Evolutionary conservation across 1,140 invertebrate genomes (phyloP).

Genomic region (Cyphomyrmex costatus): DNA sequence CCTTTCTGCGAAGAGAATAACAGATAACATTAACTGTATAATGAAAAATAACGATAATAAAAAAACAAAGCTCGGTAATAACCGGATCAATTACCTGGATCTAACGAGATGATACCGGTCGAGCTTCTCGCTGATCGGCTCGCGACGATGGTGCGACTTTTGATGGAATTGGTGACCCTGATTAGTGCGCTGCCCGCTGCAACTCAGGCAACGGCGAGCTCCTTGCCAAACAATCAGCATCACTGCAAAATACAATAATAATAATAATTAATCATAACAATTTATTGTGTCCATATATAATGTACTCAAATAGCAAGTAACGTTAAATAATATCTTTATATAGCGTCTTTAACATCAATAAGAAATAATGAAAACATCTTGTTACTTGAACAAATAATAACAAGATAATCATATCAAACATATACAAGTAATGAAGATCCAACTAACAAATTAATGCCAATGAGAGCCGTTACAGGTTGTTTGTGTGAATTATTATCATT

Average conservation of each 20-base stretch:
- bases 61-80: constrained; percentile 28
- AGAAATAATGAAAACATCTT: too few species aligned
- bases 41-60: not conserved
- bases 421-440: not conserved
- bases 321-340: too few species aligned
- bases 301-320: too few species aligned
- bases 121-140: constrained; percentile 78
- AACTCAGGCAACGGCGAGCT: constrained; percentile 82
- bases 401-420: not conserved
- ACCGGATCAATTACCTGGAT: constrained; percentile 77
- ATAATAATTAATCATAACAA: not conserved
- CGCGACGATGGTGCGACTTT: constrained; percentile 70
- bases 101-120: constrained; percentile 79
- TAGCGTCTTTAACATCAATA: too few species aligned
- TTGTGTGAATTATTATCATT: too few species aligned
- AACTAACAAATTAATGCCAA: too few species aligned
- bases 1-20: not conserved
- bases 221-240: constrained; percentile 85
- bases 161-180: constrained; percentile 75
- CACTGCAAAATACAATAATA: constrained; percentile 70
- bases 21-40: not conserved
- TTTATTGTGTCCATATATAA: not conserved
- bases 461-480: too few species aligned
- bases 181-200: constrained; percentile 81
- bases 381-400: not conserved